Conservation (phyloP, 2,888 invertebrate genomes). For the Aplocera efformata region DNA sequence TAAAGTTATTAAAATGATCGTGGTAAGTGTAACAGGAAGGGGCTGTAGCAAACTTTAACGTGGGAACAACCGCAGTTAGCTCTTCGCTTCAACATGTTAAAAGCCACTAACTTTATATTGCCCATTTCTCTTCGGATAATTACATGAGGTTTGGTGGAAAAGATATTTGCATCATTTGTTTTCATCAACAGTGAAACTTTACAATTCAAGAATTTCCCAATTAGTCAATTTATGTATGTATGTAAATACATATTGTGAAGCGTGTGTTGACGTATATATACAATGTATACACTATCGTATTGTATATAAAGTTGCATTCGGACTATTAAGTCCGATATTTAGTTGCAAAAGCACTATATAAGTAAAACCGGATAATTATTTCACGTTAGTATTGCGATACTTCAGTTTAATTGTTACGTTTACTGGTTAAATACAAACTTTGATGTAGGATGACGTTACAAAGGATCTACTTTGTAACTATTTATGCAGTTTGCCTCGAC, state of each 20-base stretch:
- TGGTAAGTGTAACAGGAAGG: slow-evolving; percentile 44
- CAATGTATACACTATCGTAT: too few relatives aligned
- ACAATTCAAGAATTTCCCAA: too few relatives aligned
- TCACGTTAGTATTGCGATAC: slow-evolving; percentile 3
- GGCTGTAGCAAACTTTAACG: slow-evolving; percentile 58
- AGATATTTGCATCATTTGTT: slow-evolving; percentile 11
- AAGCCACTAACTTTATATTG: slow-evolving; percentile 68
- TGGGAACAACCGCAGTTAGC: slow-evolving; percentile 61
- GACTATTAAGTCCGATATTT: too few relatives aligned
- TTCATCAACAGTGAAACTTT: too few relatives aligned
- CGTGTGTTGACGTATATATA: too few relatives aligned
- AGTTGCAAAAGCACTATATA: too few relatives aligned
- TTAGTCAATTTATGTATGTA: too few relatives aligned
- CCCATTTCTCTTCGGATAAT: slow-evolving; percentile 44
- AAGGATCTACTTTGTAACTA: slow-evolving; percentile 28
- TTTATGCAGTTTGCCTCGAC: slow-evolving; percentile 16
- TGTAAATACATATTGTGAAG: too few relatives aligned
- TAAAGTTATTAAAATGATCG: slow-evolving; percentile 51
- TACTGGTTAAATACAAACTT: slow-evolving; percentile 28
- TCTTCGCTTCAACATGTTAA: slow-evolving; percentile 66
- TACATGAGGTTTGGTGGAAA: slow-evolving; percentile 44
- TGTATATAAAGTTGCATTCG: too few relatives aligned
- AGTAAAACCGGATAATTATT: slow-evolving; percentile 7
- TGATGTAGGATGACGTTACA: slow-evolving; percentile 22
- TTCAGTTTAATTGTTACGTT: slow-evolving; percentile 3